Conservation (phyloP, 2,113 vertebrate genomes). For the Cyanocitta stelleri region DNA sequence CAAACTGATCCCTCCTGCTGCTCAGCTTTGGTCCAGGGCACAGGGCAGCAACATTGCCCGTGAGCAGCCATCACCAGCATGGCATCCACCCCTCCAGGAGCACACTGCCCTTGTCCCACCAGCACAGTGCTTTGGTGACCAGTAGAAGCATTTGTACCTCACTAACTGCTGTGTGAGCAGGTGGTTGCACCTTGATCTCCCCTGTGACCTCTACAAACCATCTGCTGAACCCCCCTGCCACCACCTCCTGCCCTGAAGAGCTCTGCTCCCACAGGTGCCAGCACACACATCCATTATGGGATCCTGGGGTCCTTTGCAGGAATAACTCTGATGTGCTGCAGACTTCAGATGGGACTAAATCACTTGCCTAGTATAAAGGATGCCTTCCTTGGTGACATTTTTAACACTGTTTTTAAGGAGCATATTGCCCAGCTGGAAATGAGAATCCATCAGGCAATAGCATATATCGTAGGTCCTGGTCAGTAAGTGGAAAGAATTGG, state of each 20-base stretch:
- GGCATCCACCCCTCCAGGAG: background rate
- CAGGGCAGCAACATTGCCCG: background rate
- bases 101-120: background rate
- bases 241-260: background rate
- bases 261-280: background rate
- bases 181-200: background rate
- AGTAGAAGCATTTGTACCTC: background rate
- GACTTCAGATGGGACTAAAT: conserved; percentile 28
- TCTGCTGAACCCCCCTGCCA: background rate
- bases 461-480: conserved; percentile 57
- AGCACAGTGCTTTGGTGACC: background rate
- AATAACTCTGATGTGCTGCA: background rate
- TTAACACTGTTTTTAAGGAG: conserved; percentile 52
- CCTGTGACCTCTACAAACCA: background rate
- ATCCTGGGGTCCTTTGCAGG: background rate
- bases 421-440: conserved; percentile 64
- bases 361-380: conserved; percentile 22
- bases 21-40: background rate
- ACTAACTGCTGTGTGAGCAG: background rate
- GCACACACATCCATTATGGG: background rate
- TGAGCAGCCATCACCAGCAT: background rate
- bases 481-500: conserved; percentile 67
- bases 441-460: conserved; percentile 56
- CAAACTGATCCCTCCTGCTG: background rate
- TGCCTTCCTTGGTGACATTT: conserved; percentile 52